These are phyloP conservation scores for Montipora capitata DNA, from an alignment of 92 coral and sea anemone genomes.

Conservation along the genomic window DNA sequence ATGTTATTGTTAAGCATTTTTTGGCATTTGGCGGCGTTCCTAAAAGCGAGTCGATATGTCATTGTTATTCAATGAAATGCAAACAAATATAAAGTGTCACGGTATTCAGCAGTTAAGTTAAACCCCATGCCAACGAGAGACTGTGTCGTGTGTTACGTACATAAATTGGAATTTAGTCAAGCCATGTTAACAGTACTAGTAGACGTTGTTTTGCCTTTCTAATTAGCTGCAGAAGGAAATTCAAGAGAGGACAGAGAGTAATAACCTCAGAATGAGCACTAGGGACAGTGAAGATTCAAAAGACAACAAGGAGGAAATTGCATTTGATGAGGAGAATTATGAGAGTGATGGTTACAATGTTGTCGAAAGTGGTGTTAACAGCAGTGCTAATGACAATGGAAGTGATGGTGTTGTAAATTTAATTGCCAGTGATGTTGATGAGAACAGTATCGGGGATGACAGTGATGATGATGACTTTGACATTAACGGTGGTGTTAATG, in stretches of 20 bases:
- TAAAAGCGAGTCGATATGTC: no score
- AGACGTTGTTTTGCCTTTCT: background rate
- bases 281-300: background rate
- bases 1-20: no score
- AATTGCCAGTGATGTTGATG: background rate
- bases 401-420: background rate
- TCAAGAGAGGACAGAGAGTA: background rate
- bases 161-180: background rate
- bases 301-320: background rate
- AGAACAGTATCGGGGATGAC: background rate
- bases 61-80: no score
- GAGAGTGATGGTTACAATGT: background rate
- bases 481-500: background rate
- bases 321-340: background rate
- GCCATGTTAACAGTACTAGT: background rate
- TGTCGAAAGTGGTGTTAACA: background rate
- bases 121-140: no score
- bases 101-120: no score
- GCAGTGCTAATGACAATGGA: no score
- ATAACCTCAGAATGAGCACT: background rate
- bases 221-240: slow-evolving; percentile 9
- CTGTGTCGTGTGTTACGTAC: no score
- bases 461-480: background rate
- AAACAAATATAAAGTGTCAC: no score
- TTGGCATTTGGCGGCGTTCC: no score